Evolutionary conservation across 2,797 vertebrate genomes (phyloP).

Genomic region (Sebastes oblongus): DNA sequence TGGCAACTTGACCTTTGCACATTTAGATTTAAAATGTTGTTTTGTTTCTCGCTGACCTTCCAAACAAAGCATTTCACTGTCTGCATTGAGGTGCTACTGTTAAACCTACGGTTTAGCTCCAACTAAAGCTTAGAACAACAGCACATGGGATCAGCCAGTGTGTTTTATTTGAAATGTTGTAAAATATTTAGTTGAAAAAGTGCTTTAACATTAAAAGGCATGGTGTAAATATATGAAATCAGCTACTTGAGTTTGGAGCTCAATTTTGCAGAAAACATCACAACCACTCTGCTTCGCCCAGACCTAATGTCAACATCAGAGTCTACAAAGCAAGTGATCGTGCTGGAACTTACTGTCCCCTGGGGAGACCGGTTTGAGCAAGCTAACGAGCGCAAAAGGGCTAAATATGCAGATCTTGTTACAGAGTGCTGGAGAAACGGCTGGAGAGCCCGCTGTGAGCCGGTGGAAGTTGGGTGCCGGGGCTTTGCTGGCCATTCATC

Average conservation of each 20-base stretch:
- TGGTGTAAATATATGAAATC: background rate
- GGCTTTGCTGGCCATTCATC: background rate
- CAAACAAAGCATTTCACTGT: background rate
- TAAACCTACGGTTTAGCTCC: background rate
- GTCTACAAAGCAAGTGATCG: background rate
- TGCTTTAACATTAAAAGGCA: background rate
- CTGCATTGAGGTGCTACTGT: background rate
- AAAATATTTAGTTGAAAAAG: background rate
- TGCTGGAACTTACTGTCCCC: background rate
- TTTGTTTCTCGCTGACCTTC: slow-evolving; percentile 40
- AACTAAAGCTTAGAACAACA: background rate
- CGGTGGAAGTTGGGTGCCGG: background rate
- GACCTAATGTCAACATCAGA: background rate
- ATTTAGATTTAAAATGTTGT: slow-evolving; percentile 14
- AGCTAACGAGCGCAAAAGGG: background rate
- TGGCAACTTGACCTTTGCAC: slow-evolving; percentile 39
- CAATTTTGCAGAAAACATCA: background rate
- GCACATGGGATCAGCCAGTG: background rate
- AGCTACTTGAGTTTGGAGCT: background rate
- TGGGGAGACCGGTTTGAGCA: background rate
- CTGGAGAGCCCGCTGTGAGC: background rate
- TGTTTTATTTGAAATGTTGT: background rate
- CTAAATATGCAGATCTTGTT: background rate
- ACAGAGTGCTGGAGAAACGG: background rate
- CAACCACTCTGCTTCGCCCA: background rate